Evolutionary conservation across 2,113 vertebrate species (phyloP).

Genomic region (Passer domesticus): DNA sequence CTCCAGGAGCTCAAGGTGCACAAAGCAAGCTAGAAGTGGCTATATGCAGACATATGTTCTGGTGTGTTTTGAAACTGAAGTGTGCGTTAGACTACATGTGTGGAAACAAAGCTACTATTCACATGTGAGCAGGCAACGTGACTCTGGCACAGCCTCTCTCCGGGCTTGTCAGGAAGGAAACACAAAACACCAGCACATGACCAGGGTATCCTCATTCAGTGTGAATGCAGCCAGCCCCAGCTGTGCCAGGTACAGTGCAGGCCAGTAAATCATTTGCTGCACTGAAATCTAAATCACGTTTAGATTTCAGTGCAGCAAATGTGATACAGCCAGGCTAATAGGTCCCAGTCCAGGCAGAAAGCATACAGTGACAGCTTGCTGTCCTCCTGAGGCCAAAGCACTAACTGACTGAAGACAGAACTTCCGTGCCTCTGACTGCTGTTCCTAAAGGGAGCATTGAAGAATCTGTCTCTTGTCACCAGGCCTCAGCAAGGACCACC

Average conservation of each 20-base stretch:
- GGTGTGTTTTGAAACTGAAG: background rate
- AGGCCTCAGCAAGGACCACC: fast-evolving
- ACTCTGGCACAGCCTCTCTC: background rate
- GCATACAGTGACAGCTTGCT: background rate
- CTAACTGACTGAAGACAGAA: background rate
- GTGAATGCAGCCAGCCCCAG: background rate
- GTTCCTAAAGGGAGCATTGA: background rate
- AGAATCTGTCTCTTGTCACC: background rate
- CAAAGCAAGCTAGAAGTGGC: background rate
- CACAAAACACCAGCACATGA: background rate
- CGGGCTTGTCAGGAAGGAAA: background rate
- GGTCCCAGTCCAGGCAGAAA: background rate
- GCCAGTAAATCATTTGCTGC: background rate
- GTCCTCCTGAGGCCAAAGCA: background rate
- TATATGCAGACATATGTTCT: background rate
- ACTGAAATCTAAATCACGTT: background rate
- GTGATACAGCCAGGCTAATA: background rate
- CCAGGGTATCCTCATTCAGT: background rate
- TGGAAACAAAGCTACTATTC: background rate
- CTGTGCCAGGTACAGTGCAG: background rate
- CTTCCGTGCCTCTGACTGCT: background rate
- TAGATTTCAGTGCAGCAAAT: background rate
- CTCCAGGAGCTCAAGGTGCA: background rate
- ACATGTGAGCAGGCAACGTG: fast-evolving
- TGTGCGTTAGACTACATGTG: fast-evolving